Conservation (phyloP, 2,113 vertebrate species). For the Helogale parvula region DNA sequence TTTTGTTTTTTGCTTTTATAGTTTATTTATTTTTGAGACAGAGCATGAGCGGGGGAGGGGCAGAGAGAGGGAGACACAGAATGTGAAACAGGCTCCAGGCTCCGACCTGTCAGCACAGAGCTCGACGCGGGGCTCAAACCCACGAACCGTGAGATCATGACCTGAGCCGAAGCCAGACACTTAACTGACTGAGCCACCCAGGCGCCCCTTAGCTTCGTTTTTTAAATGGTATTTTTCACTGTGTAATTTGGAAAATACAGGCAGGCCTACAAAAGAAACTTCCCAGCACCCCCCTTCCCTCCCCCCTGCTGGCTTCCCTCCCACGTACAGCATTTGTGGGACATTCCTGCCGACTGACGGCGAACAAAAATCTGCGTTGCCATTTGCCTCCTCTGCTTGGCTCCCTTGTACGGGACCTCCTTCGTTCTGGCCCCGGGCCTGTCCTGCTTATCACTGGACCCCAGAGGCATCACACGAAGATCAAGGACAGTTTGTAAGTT, state of each 20-base stretch:
- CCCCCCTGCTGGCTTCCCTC: neutral
- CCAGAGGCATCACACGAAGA: neutral
- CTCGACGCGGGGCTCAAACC: no score
- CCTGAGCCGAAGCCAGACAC: no score
- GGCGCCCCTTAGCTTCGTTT: neutral
- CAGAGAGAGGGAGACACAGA: no score
- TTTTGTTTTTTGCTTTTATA: no score
- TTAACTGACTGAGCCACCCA: no score
- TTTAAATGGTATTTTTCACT: neutral
- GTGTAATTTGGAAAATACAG: neutral
- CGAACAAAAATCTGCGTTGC: accelerated
- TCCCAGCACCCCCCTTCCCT: no score
- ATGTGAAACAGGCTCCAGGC: no score
- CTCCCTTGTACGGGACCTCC: accelerated
- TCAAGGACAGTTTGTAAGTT: neutral
- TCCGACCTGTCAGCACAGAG: no score
- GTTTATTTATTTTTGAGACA: no score
- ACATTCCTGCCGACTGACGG: neutral
- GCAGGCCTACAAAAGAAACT: neutral
- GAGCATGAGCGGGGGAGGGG: no score
- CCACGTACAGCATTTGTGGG: accelerated
- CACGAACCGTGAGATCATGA: no score
- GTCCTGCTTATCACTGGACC: neutral
- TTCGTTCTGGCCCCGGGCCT: accelerated
- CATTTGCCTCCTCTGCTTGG: neutral